These are phyloP conservation scores for Passer domesticus DNA, from an alignment of 2,113 vertebrate genomes.

Conservation along the genomic window DNA sequence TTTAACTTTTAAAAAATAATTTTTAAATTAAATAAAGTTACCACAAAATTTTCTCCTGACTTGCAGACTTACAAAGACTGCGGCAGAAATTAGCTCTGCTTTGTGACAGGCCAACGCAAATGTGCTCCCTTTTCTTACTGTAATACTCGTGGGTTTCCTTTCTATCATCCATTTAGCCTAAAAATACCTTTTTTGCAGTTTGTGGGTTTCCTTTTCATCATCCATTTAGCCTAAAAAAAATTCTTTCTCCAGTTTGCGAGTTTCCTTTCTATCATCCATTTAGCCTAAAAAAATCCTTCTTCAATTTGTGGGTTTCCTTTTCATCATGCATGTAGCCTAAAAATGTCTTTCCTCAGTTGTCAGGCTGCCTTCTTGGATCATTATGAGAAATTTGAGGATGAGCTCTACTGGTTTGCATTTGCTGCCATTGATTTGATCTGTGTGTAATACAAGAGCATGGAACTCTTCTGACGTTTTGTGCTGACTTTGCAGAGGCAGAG, in stretches of 20 bases:
- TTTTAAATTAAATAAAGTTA: background rate
- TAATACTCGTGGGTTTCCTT: background rate
- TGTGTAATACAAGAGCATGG: background rate
- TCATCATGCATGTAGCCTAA: background rate
- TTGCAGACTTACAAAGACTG: background rate
- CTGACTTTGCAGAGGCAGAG: background rate
- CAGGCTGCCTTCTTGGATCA: background rate
- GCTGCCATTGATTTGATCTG: background rate
- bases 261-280: background rate
- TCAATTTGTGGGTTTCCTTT: background rate
- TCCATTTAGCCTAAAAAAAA: background rate
- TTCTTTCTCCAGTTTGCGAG: background rate
- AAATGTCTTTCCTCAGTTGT: background rate
- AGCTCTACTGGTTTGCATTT: background rate
- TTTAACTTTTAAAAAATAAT: background rate
- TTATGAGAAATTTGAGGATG: background rate
- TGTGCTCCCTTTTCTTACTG: background rate
- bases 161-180: background rate
- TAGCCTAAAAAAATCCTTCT: background rate
- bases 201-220: background rate
- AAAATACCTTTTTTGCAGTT: constrained; percentile 8
- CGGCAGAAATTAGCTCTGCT: background rate
- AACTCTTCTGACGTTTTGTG: background rate
- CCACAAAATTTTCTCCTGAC: background rate
- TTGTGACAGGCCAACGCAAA: background rate